Base-by-base conservation (phyloP, 1,140 invertebrate genomes). In the Psilanteris sp. region DNA sequence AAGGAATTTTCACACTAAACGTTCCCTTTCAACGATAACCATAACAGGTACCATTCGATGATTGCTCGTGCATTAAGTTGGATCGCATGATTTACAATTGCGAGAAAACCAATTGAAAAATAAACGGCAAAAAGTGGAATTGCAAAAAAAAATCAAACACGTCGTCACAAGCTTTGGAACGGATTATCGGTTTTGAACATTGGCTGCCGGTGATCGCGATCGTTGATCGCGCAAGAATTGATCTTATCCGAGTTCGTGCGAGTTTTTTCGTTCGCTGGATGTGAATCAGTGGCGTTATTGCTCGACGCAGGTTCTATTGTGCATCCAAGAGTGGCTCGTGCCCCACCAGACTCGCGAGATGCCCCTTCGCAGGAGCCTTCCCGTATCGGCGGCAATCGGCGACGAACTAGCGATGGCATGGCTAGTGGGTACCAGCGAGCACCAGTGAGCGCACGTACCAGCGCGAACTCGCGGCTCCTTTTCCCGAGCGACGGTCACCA, bases 381-480 rank as follows among this genome's bases (percentile, higher is more conserved):
- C 48, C 55, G 67, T 71, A 71, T 71, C 67, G 48, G 68, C 50
- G 57, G 68, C 57, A 71, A 71, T 71, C 46, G 68, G 41, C 68
- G 68, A 64, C 36, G 67, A 62, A 55, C 55, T 54, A 36, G 68
- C 50, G 50, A 72, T 72, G 57, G 39, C 57, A 64, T 48, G 50
- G 68, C 68, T 72, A 57, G 68, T 72, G 57, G 43, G 39, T 62
- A 64, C 31, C 48, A 62, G 67, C 48, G 48, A 62, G 67, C 55
- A 72, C 46, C 55, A 72, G 55, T 57, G 57, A 62, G 57, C 57
- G 67, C 67, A 72, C 57, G 67, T 62, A 72, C 29, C 39, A 61
- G 34, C 44, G 59, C 24, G 26, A 29, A 43, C 18, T 37, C 50
- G 29, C 46, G 36, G 41, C 7, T 26, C 14, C 9, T 39, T 62